A percentile compares a stretch with the other conserved stretches of the same genome.
Conservation (phyloP, 2,113 vertebrate species). For the Proteles cristata region DNA sequence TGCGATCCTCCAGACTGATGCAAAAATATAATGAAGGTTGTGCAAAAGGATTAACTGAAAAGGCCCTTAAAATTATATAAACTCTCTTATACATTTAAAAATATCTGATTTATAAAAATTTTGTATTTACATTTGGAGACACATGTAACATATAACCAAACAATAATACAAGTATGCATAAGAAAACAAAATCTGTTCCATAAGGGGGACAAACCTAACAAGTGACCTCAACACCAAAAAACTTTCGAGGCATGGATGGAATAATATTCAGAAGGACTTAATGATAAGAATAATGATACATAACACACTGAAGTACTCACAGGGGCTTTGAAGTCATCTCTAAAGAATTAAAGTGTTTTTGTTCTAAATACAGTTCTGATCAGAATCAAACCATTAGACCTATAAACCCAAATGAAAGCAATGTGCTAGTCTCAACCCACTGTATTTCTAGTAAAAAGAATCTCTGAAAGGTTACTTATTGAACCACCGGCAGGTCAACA, state of each 20-base stretch:
- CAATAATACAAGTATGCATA: neutral
- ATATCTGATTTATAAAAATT: constrained; percentile 29
- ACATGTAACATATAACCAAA: neutral
- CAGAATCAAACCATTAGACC: constrained; percentile 12
- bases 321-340: neutral
- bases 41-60: constrained; percentile 38
- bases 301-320: neutral
- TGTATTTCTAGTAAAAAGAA: constrained; percentile 29
- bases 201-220: neutral
- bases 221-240: constrained; percentile 14
- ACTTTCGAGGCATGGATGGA: neutral
- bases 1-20: neutral
- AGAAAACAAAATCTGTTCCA: constrained; percentile 40
- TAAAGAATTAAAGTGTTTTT: constrained; percentile 25
- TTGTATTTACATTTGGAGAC: constrained; percentile 11
- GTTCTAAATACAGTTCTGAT: neutral
- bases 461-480: constrained; percentile 16
- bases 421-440: neutral
- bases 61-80: constrained; percentile 27
- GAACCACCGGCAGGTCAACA: constrained; percentile 7
- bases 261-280: constrained; percentile 48
- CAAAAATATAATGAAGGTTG: constrained; percentile 13
- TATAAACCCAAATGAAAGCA: constrained; percentile 32
- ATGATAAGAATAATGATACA: neutral
- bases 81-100: neutral